phyloP scores from a whole-genome alignment of 2,888 invertebrate genomes.

The Tinea semifulvella region DNA sequence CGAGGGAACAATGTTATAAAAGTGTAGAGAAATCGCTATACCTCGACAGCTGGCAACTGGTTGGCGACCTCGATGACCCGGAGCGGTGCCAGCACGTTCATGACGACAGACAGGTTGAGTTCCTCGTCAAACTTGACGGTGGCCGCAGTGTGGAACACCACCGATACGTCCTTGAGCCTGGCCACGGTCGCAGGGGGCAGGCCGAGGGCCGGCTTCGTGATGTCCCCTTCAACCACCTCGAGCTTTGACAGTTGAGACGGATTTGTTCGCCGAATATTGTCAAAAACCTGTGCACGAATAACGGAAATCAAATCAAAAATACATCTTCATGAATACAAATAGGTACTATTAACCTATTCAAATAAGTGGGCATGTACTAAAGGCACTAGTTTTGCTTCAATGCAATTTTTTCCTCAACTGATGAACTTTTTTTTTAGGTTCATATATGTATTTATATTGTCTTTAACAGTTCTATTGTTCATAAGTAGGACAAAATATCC shows the following conservation, averaged over 20 bases:
- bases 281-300: slow-evolving; percentile 67
- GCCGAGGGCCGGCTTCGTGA: slow-evolving; percentile 67
- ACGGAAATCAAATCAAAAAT: no score
- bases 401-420: no score
- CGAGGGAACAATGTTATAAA: no score
- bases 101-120: slow-evolving; percentile 74
- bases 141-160: slow-evolving; percentile 86
- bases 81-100: slow-evolving; percentile 80
- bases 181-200: slow-evolving; percentile 60
- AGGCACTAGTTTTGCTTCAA: no score
- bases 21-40: no score
- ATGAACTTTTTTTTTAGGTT: no score
- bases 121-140: slow-evolving; percentile 85
- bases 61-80: slow-evolving; percentile 75
- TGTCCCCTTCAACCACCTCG: slow-evolving; percentile 70
- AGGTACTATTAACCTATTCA: no score
- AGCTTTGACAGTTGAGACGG: slow-evolving; percentile 71
- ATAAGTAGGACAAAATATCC: no score
- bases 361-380: no score
- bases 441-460: no score
- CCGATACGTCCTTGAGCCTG: slow-evolving; percentile 66
- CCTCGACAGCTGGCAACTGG: slow-evolving; percentile 73
- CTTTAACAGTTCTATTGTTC: no score
- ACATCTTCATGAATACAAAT: no score
- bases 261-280: slow-evolving; percentile 61